phyloP scores from a whole-genome alignment of 2,888 invertebrate species.

The Drosophila testacea region DNA sequence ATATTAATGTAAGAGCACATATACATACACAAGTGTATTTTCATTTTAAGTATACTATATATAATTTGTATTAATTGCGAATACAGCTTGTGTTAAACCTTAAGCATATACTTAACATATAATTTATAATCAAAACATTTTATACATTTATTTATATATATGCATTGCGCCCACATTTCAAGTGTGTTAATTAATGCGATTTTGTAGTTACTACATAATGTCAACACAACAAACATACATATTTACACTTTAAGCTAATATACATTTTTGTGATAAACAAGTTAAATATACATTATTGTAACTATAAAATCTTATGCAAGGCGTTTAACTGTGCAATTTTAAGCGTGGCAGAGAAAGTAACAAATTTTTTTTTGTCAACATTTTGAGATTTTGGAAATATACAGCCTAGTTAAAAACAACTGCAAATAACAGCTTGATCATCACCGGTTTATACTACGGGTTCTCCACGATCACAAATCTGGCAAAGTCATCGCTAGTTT shows the following conservation, averaged over 20 bases:
- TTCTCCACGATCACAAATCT: no score
- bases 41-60: slow-evolving; percentile 15
- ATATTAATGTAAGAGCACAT: slow-evolving; percentile 66
- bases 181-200: slow-evolving; percentile 25
- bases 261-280: slow-evolving; percentile 79
- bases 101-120: slow-evolving; percentile 49
- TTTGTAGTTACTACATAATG: slow-evolving; percentile 32
- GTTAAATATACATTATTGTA: slow-evolving; percentile 56
- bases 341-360: neutral
- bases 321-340: neutral
- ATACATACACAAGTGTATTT: slow-evolving; percentile 21
- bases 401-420: no score
- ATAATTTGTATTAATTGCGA: slow-evolving; percentile 40
- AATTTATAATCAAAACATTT: slow-evolving; percentile 40
- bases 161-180: slow-evolving; percentile 38
- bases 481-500: no score
- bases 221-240: slow-evolving; percentile 40
- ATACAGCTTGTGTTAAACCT: slow-evolving; percentile 28
- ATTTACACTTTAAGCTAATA: slow-evolving; percentile 69
- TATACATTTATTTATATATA: slow-evolving; percentile 43
- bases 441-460: no score
- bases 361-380: no score
- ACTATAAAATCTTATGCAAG: neutral
- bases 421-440: no score
- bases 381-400: no score